These are phyloP conservation scores for Leucosticte australis DNA, from an alignment of 2,113 vertebrate species.

Conservation along the genomic window DNA sequence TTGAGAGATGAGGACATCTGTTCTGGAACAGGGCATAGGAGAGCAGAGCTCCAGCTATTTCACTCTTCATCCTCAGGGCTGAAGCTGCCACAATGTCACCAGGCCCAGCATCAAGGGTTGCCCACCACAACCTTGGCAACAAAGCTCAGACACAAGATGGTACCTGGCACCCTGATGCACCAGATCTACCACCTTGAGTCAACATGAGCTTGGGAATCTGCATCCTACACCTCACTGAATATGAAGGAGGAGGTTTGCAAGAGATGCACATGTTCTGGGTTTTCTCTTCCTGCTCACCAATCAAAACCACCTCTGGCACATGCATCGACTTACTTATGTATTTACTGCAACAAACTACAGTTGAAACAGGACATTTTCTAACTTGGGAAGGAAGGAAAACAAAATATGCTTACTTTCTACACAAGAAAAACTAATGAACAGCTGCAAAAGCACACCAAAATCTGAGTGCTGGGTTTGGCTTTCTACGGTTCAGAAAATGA, in stretches of 20 bases:
- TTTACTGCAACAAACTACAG: neutral
- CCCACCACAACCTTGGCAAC: neutral
- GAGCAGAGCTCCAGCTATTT: neutral
- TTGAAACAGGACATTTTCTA: neutral
- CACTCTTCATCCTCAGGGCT: neutral
- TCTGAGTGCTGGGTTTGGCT: neutral
- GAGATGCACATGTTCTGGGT: neutral
- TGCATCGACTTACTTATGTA: neutral
- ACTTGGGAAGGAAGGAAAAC: neutral
- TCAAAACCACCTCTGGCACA: neutral
- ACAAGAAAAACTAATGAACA: conserved; percentile 29
- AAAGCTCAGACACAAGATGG: neutral
- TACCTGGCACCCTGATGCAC: neutral
- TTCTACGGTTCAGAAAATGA: conserved; percentile 47
- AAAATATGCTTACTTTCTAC: conserved; percentile 16
- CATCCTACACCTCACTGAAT: neutral
- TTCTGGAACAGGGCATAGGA: neutral
- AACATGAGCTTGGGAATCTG: neutral
- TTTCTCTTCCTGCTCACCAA: neutral
- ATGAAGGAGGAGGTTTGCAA: neutral
- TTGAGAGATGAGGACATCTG: neutral
- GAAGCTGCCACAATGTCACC: neutral
- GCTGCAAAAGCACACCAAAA: conserved; percentile 50
- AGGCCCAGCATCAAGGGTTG: neutral
- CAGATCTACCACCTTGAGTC: neutral